These are phyloP conservation scores for Sceloporus undulatus DNA, from an alignment of 2,113 vertebrate species.

Conservation along the genomic window DNA sequence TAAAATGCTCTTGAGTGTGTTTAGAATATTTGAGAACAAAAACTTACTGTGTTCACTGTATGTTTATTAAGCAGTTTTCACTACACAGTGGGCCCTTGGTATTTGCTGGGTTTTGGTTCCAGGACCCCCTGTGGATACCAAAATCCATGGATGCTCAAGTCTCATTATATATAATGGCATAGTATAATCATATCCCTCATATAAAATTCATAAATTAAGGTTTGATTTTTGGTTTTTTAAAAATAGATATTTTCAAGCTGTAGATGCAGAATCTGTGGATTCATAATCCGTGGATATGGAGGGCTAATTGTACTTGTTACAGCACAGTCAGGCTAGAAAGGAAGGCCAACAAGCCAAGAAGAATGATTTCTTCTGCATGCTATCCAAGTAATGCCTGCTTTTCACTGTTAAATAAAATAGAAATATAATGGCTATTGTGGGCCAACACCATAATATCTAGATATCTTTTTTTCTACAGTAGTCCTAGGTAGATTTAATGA, in stretches of 20 bases:
- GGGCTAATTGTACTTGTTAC: neutral
- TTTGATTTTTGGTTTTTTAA: no score
- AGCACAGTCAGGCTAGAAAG: slow-evolving; percentile 36
- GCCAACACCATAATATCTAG: slow-evolving; percentile 35
- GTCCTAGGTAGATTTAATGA: slow-evolving; percentile 42
- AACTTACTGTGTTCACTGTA: slow-evolving; percentile 29
- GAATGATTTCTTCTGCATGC: neutral
- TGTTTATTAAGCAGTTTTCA: slow-evolving; percentile 38
- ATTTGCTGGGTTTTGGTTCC: no score
- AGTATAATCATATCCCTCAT: no score
- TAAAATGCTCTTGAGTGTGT: slow-evolving; percentile 25
- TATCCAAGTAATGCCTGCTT: slow-evolving; percentile 41
- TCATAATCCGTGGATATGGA: no score
- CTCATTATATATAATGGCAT: no score
- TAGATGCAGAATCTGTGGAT: no score
- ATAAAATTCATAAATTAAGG: no score
- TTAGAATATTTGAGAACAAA: slow-evolving; percentile 53
- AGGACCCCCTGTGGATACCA: no score
- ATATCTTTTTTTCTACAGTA: slow-evolving; percentile 16
- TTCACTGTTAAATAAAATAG: slow-evolving; percentile 47
- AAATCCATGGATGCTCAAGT: no score
- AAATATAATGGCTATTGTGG: slow-evolving; percentile 49
- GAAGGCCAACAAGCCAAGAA: slow-evolving; percentile 23
- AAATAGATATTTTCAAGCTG: no score
- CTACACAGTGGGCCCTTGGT: slow-evolving; percentile 25